phyloP scores from a whole-genome alignment of 2,888 invertebrate species.

The Bimastos eiseni region DNA sequence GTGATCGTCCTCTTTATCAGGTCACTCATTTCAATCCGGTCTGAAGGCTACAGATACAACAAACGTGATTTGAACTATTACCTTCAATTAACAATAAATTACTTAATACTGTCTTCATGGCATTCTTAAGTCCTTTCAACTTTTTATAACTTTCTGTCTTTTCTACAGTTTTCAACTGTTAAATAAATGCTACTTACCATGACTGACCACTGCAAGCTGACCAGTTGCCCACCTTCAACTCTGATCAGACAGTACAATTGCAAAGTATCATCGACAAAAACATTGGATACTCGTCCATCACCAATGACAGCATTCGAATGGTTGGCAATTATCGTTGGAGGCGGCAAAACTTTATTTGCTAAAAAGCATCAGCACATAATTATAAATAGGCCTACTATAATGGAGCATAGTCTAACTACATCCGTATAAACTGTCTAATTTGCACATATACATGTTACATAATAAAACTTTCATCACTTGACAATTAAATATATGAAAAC shows the following conservation, averaged over 20 bases:
- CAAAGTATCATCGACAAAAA: neutral
- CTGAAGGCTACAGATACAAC: neutral
- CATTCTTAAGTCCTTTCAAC: neutral
- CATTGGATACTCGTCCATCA: neutral
- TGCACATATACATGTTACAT: too few species aligned
- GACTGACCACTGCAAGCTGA: neutral
- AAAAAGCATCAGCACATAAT: too few species aligned
- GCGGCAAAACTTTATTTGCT: neutral
- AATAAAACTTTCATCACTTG: too few species aligned
- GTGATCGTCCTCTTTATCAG: neutral
- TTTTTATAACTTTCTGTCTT: neutral
- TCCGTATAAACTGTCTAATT: too few species aligned
- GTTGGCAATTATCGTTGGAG: neutral
- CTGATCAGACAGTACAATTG: neutral
- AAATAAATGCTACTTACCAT: neutral
- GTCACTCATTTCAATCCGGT: neutral
- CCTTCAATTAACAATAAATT: neutral
- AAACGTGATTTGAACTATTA: neutral
- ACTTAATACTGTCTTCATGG: neutral
- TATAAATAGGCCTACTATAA: too few species aligned
- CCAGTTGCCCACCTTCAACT: neutral
- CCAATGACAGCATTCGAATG: conserved; percentile 7
- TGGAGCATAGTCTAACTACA: neutral
- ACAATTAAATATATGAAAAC: too few species aligned
- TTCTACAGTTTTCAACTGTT: neutral